Conservation (phyloP, 2,888 invertebrate genomes). For the Eueremaeus valkanovi region DNA sequence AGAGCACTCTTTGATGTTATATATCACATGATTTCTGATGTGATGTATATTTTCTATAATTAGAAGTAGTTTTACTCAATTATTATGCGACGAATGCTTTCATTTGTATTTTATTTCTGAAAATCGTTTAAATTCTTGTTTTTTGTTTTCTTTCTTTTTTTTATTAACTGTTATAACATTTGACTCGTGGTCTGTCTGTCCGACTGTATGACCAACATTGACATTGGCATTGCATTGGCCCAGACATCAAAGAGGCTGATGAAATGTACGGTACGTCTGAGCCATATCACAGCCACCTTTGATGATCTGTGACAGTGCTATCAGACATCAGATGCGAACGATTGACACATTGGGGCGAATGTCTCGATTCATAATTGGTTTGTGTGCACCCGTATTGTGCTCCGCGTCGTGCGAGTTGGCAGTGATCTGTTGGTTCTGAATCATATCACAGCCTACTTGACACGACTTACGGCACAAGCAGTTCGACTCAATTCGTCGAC, state of each 20-base stretch:
- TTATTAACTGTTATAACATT: too few relatives aligned
- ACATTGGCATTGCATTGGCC: background rate
- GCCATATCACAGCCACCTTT: conserved; percentile 55
- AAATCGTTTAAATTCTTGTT: too few relatives aligned
- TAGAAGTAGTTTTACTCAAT: background rate
- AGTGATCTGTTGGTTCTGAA: conserved; percentile 48
- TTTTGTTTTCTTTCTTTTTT: too few relatives aligned
- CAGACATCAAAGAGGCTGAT: conserved; percentile 50
- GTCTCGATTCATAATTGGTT: too few relatives aligned
- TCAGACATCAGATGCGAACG: conserved; percentile 37
- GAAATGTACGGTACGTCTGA: conserved; percentile 48
- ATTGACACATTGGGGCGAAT: too few relatives aligned
- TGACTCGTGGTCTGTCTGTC: background rate
- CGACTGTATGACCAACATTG: background rate
- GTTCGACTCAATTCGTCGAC: background rate
- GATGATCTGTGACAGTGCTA: conserved; percentile 47
- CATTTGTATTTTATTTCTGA: background rate
- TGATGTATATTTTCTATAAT: background rate
- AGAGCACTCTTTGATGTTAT: background rate
- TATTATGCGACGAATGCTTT: background rate
- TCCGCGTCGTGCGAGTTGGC: conserved; percentile 40
- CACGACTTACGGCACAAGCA: conserved; percentile 44
- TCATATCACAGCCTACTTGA: conserved; percentile 99
- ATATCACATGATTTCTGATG: conserved; percentile 8
- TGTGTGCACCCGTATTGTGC: conserved; percentile 4